Percentiles rank a stretch among this genome's conserved stretches.
Conservation (phyloP, 2,888 invertebrate genomes). For the Drosophila nigricruria region DNA sequence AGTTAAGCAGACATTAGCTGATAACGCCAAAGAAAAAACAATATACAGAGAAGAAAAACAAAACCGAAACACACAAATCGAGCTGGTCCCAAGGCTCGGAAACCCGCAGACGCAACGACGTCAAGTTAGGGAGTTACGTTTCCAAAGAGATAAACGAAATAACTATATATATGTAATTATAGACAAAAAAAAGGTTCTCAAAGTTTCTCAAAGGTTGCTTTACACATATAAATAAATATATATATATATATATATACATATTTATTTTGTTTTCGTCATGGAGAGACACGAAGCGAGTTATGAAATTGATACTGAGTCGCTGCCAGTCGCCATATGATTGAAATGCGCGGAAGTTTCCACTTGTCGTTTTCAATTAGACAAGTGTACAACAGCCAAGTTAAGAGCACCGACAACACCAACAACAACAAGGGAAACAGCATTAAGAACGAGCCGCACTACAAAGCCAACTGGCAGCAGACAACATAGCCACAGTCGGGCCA, state of each 20-base stretch:
- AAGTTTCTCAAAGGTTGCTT: slow-evolving; percentile 13
- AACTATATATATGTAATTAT: background rate
- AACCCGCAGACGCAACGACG: slow-evolving; percentile 17
- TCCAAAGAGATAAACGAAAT: background rate
- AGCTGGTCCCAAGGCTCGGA: background rate
- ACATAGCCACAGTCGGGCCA: slow-evolving; percentile 40
- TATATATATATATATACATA: background rate
- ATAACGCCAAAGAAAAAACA: slow-evolving; percentile 18
- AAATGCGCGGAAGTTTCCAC: slow-evolving; percentile 74
- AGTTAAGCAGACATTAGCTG: slow-evolving; percentile 3
- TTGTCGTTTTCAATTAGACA: slow-evolving; percentile 68
- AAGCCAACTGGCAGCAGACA: slow-evolving; percentile 32
- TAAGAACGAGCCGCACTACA: slow-evolving; percentile 27
- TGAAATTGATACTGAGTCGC: slow-evolving; percentile 69
- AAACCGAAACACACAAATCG: slow-evolving; percentile 1
- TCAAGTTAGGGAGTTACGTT: slow-evolving; percentile 16
- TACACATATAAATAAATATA: background rate
- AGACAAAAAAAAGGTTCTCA: background rate
- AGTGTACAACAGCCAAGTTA: slow-evolving; percentile 38
- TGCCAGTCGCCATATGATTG: slow-evolving; percentile 53
- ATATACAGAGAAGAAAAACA: background rate
- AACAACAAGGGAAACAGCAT: slow-evolving; percentile 1
- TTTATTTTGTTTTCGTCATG: slow-evolving; percentile 18
- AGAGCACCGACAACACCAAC: slow-evolving; percentile 9
- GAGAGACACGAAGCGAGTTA: slow-evolving; percentile 36